These are phyloP conservation scores for Cyprinodon tularosa DNA, from an alignment of 2,113 vertebrate species.

Conservation along the genomic window DNA sequence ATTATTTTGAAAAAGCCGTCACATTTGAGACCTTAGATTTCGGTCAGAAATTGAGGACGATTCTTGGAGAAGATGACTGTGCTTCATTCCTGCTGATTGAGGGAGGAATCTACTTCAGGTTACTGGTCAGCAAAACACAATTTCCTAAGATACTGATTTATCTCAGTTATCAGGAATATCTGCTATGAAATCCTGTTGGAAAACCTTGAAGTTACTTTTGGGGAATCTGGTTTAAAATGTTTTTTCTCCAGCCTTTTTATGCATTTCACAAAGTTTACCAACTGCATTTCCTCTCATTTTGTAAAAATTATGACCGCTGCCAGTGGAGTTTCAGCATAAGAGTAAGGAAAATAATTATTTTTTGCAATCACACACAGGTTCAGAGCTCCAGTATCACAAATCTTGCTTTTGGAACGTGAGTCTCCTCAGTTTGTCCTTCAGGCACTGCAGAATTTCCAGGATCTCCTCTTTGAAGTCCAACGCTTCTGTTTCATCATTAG, in stretches of 20 bases:
- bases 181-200: slow-evolving; percentile 35
- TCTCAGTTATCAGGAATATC: slow-evolving; percentile 58
- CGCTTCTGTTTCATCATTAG: slow-evolving; percentile 67
- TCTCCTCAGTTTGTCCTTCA: slow-evolving; percentile 17
- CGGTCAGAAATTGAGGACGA: slow-evolving; percentile 36
- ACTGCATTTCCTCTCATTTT: slow-evolving; percentile 45
- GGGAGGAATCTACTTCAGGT: slow-evolving; percentile 39
- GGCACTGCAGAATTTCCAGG: slow-evolving; percentile 51
- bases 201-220: slow-evolving; percentile 43
- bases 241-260: slow-evolving; percentile 44
- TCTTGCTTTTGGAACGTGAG: not conserved
- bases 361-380: slow-evolving; percentile 31
- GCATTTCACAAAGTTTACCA: slow-evolving; percentile 42
- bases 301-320: slow-evolving; percentile 35
- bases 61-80: slow-evolving; percentile 19
- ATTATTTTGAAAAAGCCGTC: slow-evolving; percentile 39
- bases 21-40: slow-evolving; percentile 50
- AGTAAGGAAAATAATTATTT: slow-evolving; percentile 17
- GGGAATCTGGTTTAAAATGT: slow-evolving; percentile 41
- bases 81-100: slow-evolving; percentile 55
- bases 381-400: not conserved
- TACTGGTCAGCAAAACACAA: slow-evolving; percentile 33
- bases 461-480: slow-evolving; percentile 59
- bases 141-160: slow-evolving; percentile 54
- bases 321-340: slow-evolving; percentile 21